A percentile compares a stretch with the other conserved stretches of the same genome.
Conservation (phyloP, 2,113 vertebrate species). For the Eulemur macaco region DNA sequence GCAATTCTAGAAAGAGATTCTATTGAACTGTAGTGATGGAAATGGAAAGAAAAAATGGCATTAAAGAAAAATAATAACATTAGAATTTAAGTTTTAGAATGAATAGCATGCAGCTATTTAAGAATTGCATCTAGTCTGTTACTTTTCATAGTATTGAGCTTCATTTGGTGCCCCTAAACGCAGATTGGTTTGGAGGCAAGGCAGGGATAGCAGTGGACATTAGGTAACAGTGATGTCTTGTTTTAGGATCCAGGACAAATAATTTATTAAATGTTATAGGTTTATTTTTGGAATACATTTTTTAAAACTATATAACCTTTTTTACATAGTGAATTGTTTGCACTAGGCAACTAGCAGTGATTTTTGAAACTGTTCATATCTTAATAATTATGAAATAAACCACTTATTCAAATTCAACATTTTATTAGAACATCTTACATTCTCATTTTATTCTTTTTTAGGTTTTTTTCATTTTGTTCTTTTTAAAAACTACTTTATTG, state of each 20-base stretch:
- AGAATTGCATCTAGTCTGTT: constrained; percentile 17
- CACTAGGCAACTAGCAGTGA: background rate
- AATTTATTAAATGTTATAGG: constrained; percentile 59
- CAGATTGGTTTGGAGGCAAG: background rate
- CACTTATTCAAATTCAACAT: background rate
- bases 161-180: constrained; percentile 43
- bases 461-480: background rate
- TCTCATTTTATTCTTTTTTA: background rate
- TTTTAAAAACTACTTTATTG: background rate
- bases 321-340: constrained; percentile 53
- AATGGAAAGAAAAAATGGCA: background rate
- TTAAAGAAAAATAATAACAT: background rate
- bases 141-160: constrained; percentile 44
- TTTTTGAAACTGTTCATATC: background rate
- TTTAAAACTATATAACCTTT: background rate
- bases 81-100: background rate
- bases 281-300: constrained; percentile 56
- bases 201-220: background rate
- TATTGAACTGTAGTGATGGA: background rate
- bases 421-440: constrained; percentile 51
- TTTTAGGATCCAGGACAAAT: constrained; percentile 60
- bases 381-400: constrained; percentile 49
- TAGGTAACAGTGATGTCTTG: background rate
- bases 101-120: background rate
- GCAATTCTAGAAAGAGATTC: background rate